Percentiles rank a stretch among this genome's conserved stretches.
Conservation (phyloP, 2,113 vertebrate genomes). For the Danio rerio region GRCz12tu NC_133198.1:7214001-7214500, state of each 20-base stretch:
- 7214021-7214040: too few relatives aligned
- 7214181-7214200: not conserved
- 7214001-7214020: too few relatives aligned
- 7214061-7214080: too few relatives aligned
- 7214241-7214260: not conserved
- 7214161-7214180: too few relatives aligned
- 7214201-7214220: too few relatives aligned
- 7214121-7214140: too few relatives aligned
- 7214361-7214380: constrained; percentile 10
- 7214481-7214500: not conserved
- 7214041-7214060: too few relatives aligned
- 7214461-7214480: not conserved
- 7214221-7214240: not conserved
- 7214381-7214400: not conserved
- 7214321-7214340: constrained; percentile 34
- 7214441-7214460: not conserved
- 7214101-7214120: too few relatives aligned
- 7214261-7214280: constrained; percentile 1
- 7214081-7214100: too few relatives aligned
- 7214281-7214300: not conserved
- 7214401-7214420: not conserved
- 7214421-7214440: not conserved
- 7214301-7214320: constrained; percentile 33
- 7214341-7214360: constrained; percentile 23
- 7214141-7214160: too few relatives aligned